phyloP scores from a whole-genome alignment of 37 sponge, comb jelly and placozoan genomes.

The Beroe forskalii region DNA sequence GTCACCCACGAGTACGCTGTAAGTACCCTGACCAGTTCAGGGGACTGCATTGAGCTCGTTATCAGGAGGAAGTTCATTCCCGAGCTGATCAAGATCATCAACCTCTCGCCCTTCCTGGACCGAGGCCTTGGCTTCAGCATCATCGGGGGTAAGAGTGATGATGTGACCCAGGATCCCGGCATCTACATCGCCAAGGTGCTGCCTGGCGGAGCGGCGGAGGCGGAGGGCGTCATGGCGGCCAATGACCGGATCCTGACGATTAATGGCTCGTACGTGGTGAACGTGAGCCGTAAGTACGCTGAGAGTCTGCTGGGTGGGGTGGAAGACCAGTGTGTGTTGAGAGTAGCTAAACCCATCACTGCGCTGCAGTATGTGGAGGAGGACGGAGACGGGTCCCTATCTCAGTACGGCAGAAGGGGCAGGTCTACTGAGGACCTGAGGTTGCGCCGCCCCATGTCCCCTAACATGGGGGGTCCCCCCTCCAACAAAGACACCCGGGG shows the following conservation, averaged over 20 bases:
- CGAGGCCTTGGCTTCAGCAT: conserved; percentile 58
- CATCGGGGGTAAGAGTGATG: conserved; percentile 56
- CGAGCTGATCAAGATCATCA: conserved; percentile 36
- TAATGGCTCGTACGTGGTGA: conserved; percentile 46
- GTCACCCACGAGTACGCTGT: conserved; percentile 59
- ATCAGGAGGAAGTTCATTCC: conserved; percentile 52
- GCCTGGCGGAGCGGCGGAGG: conserved; percentile 54
- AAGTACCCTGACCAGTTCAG: conserved; percentile 46
- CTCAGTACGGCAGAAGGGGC: background rate
- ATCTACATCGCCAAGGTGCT: conserved; percentile 64
- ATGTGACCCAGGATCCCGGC: conserved; percentile 61
- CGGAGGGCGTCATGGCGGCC: background rate
- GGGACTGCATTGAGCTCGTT: conserved; percentile 42
- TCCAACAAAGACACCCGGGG: conserved; percentile 44
- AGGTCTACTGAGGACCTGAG: conserved; percentile 61
- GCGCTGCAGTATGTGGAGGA: background rate
- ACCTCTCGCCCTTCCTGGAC: conserved; percentile 44
- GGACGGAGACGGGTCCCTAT: background rate
- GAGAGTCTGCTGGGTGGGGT: background rate
- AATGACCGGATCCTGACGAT: conserved; percentile 45
- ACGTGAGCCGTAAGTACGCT: conserved; percentile 52
- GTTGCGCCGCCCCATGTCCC: conserved; percentile 33
- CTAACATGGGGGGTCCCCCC: conserved; percentile 29
- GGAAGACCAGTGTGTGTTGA: conserved; percentile 39
- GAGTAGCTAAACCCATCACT: conserved; percentile 37